A percentile compares a stretch with the other conserved stretches of the same genome.
Evolutionary conservation across 64 coral and sea anemone species (phyloP).

Genomic region (Orbicella faveolata): DNA sequence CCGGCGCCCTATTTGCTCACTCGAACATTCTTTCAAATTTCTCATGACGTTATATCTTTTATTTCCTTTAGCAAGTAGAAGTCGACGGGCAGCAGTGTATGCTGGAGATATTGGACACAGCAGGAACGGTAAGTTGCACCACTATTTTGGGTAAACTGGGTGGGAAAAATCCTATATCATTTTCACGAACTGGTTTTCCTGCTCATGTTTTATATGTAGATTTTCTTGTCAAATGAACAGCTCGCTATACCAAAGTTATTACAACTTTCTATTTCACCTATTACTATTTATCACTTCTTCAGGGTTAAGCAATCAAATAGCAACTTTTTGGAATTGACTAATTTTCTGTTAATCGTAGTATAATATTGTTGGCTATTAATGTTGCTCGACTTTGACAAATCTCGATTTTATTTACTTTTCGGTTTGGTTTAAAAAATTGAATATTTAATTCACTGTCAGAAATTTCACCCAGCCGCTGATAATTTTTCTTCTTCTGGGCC

Average conservation of each 20-base stretch:
- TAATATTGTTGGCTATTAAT: background rate
- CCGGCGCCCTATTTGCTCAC: background rate
- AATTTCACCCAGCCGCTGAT: background rate
- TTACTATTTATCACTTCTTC: background rate
- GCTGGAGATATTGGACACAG: slow-evolving; percentile 99
- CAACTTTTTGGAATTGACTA: background rate
- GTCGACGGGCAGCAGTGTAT: slow-evolving; percentile 98
- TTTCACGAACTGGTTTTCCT: background rate
- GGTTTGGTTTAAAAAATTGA: background rate
- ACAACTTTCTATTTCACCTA: background rate
- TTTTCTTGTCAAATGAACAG: slow-evolving; percentile 43
- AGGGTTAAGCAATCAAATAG: background rate
- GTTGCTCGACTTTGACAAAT: background rate
- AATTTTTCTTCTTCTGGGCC: background rate
- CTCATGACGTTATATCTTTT: background rate
- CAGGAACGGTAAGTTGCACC: slow-evolving; percentile 82
- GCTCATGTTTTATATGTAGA: background rate
- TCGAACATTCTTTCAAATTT: background rate
- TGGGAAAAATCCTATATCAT: background rate
- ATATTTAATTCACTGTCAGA: background rate
- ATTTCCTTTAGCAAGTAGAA: slow-evolving; percentile 93
- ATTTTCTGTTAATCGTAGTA: background rate
- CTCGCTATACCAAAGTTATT: background rate
- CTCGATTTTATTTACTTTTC: background rate
- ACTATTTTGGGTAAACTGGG: slow-evolving; percentile 19